A percentile compares a stretch with the other conserved stretches of the same genome.
Evolutionary conservation across 30 jellyfish, hydroid and myxozoan genomes (phyloP).

Genomic region (Turritopsis dohrnii): DNA sequence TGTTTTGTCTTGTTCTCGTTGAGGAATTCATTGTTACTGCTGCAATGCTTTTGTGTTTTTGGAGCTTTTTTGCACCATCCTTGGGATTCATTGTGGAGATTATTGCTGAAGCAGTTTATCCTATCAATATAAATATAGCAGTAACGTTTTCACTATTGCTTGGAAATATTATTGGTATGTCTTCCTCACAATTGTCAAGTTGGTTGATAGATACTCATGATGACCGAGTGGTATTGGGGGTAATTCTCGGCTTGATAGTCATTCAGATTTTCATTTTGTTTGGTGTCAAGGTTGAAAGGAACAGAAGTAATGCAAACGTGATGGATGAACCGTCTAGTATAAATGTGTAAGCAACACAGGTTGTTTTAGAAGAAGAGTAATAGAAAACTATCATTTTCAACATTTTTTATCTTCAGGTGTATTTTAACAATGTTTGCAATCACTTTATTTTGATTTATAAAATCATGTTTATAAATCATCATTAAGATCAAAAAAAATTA

Average conservation of each 20-base stretch:
- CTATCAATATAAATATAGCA: not conserved
- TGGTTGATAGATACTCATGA: not conserved
- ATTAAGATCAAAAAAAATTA: too few species aligned
- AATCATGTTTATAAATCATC: too few species aligned
- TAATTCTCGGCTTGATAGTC: not conserved
- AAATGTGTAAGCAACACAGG: not conserved
- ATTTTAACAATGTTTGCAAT: too few species aligned
- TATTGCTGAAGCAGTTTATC: not conserved
- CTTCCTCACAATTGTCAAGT: not conserved
- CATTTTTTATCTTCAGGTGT: too few species aligned
- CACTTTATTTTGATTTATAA: too few species aligned
- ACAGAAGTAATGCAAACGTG: not conserved
- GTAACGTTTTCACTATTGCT: not conserved
- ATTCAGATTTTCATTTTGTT: constrained; percentile 4
- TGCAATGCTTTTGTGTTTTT: not conserved
- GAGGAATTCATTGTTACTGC: not conserved
- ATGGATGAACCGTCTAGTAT: not conserved
- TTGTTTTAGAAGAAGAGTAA: too few species aligned
- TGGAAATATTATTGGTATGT: not conserved
- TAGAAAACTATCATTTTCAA: too few species aligned
- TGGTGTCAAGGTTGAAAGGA: constrained; percentile 8
- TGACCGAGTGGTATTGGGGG: not conserved
- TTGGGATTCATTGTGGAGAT: not conserved
- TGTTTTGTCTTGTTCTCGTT: not conserved
- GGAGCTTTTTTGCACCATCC: not conserved